phyloP scores from a whole-genome alignment of 2,888 invertebrate species.

The Calameuta filiformis region DNA sequence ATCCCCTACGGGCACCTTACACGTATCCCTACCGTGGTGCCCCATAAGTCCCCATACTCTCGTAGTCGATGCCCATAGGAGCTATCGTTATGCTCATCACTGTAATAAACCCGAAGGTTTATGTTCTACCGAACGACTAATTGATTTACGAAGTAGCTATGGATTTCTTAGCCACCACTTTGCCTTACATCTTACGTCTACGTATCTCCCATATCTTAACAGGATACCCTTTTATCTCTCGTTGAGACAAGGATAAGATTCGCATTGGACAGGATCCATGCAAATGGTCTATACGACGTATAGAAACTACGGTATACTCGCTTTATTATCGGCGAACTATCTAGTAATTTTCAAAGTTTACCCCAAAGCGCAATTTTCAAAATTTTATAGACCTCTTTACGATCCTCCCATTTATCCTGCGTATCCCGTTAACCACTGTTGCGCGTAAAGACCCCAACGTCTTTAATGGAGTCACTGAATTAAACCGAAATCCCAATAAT shows the following conservation, averaged over 20 bases:
- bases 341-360: background rate
- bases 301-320: background rate
- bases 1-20: slow-evolving; percentile 7
- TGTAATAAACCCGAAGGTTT: slow-evolving; percentile 30
- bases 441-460: background rate
- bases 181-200: background rate
- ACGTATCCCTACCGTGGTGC: background rate
- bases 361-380: background rate
- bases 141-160: slow-evolving; percentile 29
- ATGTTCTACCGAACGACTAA: slow-evolving; percentile 28
- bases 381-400: background rate
- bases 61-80: background rate
- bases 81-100: slow-evolving; percentile 22
- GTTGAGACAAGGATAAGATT: background rate
- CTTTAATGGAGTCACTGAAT: slow-evolving; percentile 8
- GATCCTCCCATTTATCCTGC: background rate
- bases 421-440: background rate
- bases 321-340: background rate
- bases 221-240: background rate
- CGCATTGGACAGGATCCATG: background rate
- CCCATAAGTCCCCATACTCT: background rate
- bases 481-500: background rate
- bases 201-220: background rate
- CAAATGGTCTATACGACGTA: background rate
- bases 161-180: slow-evolving; percentile 3